phyloP scores from a whole-genome alignment of 2,113 vertebrate species.

The Saccopteryx bilineata region DNA sequence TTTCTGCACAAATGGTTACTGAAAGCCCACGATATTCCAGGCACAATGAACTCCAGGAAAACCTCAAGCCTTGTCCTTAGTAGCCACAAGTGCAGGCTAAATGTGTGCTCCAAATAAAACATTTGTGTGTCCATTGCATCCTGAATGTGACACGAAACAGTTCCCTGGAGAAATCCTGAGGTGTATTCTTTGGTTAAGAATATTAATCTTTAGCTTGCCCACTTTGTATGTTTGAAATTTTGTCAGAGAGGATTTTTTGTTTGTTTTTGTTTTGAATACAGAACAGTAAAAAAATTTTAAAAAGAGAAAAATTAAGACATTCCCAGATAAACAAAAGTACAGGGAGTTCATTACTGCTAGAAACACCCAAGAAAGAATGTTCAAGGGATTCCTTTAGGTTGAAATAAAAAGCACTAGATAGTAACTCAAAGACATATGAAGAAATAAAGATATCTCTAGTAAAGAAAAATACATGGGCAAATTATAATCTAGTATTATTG shows the following conservation, averaged over 20 bases:
- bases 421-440: background rate
- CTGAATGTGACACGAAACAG: background rate
- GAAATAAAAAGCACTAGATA: background rate
- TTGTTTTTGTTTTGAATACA: background rate
- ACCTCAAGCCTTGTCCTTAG: background rate
- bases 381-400: background rate
- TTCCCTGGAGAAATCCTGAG: background rate
- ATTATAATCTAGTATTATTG: background rate
- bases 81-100: background rate
- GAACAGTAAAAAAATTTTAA: background rate
- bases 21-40: background rate
- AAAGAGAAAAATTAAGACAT: background rate
- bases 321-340: background rate
- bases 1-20: background rate
- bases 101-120: background rate
- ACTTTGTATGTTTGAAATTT: background rate
- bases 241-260: background rate
- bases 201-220: background rate
- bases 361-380: background rate
- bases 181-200: background rate
- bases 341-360: background rate
- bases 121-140: background rate
- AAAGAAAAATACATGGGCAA: background rate
- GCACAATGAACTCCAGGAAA: rapidly evolving
- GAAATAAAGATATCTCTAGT: background rate